These are phyloP conservation scores for Trichomalopsis sarcophagae DNA, from an alignment of 1,140 invertebrate genomes.

Conservation along the genomic window DNA sequence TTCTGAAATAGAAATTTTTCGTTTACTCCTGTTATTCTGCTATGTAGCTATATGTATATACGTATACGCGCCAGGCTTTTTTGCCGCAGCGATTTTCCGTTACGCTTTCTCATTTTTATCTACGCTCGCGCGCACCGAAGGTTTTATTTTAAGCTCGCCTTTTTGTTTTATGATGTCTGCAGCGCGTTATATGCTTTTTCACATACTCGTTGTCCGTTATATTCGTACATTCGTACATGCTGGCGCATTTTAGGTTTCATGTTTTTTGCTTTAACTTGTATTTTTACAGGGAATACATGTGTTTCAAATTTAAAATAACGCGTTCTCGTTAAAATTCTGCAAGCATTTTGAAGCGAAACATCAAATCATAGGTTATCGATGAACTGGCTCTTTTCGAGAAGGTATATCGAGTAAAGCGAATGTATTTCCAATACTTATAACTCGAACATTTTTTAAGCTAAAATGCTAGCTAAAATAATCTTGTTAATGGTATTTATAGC, in stretches of 20 bases:
- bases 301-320: background rate
- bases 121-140: background rate
- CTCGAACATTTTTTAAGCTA: background rate
- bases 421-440: no score
- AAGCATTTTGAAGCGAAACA: no score
- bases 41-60: background rate
- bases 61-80: background rate
- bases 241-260: background rate
- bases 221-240: background rate
- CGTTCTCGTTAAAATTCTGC: background rate
- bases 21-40: slow-evolving; percentile 7
- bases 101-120: background rate
- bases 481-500: no score
- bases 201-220: no score
- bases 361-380: no score
- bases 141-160: slow-evolving; percentile 24
- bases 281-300: background rate
- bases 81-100: background rate
- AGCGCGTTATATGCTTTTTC: background rate
- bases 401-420: no score
- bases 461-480: background rate
- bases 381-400: no score
- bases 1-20: slow-evolving; percentile 40
- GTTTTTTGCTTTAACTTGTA: background rate
- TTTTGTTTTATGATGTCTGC: slow-evolving; percentile 30